Conservation (phyloP, 2,888 invertebrate species). For the Erebia aethiops region DNA sequence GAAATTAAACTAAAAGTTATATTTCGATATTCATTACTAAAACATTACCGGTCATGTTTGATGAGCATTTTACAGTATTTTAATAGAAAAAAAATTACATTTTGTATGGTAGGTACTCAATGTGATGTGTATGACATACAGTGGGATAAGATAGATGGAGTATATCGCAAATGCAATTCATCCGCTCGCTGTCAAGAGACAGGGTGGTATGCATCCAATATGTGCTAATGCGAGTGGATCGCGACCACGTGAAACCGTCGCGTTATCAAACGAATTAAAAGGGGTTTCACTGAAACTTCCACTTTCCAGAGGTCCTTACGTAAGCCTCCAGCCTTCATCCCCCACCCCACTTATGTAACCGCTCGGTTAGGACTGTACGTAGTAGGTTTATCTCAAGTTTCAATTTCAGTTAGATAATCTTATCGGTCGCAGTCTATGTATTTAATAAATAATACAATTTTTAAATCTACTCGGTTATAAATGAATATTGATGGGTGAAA, state of each 20-base stretch:
- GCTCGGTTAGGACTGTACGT: conserved; percentile 51
- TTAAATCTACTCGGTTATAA: too few species aligned
- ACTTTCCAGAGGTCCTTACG: conserved; percentile 66
- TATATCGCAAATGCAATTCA: conserved; percentile 3
- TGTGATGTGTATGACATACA: neutral
- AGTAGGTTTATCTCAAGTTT: conserved; percentile 42
- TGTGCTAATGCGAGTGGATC: conserved; percentile 41
- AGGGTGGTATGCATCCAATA: conserved; percentile 40
- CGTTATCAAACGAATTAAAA: conserved; percentile 47
- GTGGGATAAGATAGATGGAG: neutral
- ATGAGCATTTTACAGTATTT: neutral
- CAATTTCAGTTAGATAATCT: conserved; percentile 38
- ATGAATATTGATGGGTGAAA: too few species aligned
- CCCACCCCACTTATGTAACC: conserved; percentile 76
- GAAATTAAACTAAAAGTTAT: neutral
- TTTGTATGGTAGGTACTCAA: neutral
- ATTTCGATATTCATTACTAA: neutral
- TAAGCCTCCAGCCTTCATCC: conserved; percentile 65
- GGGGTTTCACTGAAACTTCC: conserved; percentile 43
- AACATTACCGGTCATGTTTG: neutral
- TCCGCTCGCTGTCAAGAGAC: neutral
- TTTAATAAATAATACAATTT: neutral
- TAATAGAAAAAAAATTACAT: neutral
- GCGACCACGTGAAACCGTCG: conserved; percentile 7
- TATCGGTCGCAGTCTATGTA: neutral